Conservation (phyloP, 2,113 vertebrate genomes). For the Dipodomys spectabilis region DNA sequence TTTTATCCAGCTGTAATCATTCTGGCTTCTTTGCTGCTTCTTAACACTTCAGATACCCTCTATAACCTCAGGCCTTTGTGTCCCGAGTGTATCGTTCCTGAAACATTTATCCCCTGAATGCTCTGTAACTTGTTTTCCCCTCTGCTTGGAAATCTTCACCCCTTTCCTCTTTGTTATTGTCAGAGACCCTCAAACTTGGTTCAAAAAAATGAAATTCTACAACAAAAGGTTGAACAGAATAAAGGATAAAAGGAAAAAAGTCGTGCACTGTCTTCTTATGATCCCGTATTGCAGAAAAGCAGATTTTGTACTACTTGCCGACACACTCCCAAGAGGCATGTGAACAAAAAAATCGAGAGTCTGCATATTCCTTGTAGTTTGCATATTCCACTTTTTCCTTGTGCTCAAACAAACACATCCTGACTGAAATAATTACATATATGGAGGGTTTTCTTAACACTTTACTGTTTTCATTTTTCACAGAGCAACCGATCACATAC, state of each 20-base stretch:
- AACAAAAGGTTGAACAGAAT: background rate
- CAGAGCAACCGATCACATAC: background rate
- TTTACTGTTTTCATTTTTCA: background rate
- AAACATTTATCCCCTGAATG: background rate
- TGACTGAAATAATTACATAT: background rate
- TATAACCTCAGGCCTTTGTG: background rate
- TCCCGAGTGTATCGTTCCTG: background rate
- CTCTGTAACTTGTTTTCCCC: background rate
- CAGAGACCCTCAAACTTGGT: background rate
- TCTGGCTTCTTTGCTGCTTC: background rate
- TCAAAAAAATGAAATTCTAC: constrained; percentile 23
- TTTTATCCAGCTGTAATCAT: background rate
- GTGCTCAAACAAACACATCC: background rate
- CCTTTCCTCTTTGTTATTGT: background rate
- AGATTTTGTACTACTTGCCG: background rate
- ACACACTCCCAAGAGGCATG: background rate
- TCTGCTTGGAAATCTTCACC: background rate
- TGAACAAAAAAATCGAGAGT: background rate
- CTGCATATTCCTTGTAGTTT: background rate
- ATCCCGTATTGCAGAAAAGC: background rate
- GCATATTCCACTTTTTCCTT: background rate
- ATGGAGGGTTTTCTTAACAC: background rate
- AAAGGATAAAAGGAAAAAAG: background rate
- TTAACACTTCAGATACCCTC: background rate
- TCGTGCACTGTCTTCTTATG: background rate